Conservation (phyloP, 2,888 invertebrate genomes). For the Monochamus alternatus region DNA sequence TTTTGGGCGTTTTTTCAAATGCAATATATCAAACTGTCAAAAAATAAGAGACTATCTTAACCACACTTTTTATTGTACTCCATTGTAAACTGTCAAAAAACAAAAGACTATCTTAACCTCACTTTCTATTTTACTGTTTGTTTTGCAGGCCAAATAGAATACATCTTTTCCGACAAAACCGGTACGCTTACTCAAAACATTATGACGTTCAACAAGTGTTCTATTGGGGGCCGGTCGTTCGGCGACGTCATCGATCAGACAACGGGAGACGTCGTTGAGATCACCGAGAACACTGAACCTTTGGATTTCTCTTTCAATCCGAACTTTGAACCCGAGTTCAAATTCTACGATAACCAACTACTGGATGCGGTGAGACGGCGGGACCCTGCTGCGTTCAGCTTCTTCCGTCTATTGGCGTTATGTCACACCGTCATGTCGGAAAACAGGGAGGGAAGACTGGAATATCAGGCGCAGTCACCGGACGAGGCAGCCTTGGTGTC, state of each 20-base stretch:
- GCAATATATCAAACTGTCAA: too few relatives aligned
- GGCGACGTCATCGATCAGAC: slow-evolving; percentile 92
- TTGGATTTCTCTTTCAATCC: slow-evolving; percentile 97
- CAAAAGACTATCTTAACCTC: too few relatives aligned
- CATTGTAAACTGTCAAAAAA: too few relatives aligned
- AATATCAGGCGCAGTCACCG: slow-evolving; percentile 93
- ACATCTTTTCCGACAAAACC: slow-evolving; percentile 99
- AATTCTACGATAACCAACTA: slow-evolving; percentile 92
- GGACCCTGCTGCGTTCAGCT: slow-evolving; percentile 85
- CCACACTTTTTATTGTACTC: too few relatives aligned
- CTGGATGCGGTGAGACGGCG: slow-evolving; percentile 86
- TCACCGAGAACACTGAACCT: slow-evolving; percentile 85
- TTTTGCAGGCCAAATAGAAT: slow-evolving; percentile 91
- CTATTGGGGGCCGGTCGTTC: slow-evolving; percentile 92
- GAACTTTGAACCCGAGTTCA: slow-evolving; percentile 92
- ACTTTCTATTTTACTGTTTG: too few relatives aligned
- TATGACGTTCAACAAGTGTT: slow-evolving; percentile 99
- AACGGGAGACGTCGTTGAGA: slow-evolving; percentile 90
- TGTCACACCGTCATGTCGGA: slow-evolving; percentile 99
- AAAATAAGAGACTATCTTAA: too few relatives aligned
- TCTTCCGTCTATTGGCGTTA: slow-evolving; percentile 91
- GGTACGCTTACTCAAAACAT: slow-evolving; percentile 99
- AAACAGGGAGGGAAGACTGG: slow-evolving; percentile 79
- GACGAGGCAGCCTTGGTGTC: slow-evolving; percentile 98
- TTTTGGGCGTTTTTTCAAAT: too few relatives aligned